Base-by-base conservation (phyloP, 2,797 vertebrate genomes). In the Micropoecilia bifurca region DNA sequence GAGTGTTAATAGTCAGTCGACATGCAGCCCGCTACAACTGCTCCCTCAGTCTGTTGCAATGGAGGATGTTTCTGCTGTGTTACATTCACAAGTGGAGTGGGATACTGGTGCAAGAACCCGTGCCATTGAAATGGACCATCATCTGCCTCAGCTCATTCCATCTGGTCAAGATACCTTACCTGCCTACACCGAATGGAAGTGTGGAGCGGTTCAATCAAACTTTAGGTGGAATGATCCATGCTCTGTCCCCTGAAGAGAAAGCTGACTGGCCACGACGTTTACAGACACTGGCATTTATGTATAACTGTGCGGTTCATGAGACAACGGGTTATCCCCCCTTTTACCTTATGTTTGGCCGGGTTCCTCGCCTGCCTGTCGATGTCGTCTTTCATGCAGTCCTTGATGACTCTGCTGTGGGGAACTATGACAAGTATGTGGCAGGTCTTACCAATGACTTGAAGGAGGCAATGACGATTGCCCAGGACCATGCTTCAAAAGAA, bases 391-490 rank as follows among this genome's bases (percentile, higher is more conserved):
- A 0, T 1, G 6, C 48, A 18, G 68, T 82, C 61, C 69, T 79
- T n/a, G 55, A 59, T 50, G 80, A 68, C 77, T 33, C 73, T 57
- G 33, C 48, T 74, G 41, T 63, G 45, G 36, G 39, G 41, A 53
- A 71, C 72, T 53, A 73, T 81, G 75, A 84, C 33, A 75, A 66
- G 7, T 77, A 79, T 77, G 77, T 80, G 1, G 36, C 25, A 0
- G 73, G 16, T 39, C 45, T 83, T 0, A 2, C 36, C 13, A 18
- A 6, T 14, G 50, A 57, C 12, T 25, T 57, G 36, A 74, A 74
- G 36, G 50, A 75, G 14, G 55, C 53, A 1, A 61, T 61, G 53
- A 12, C 12, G 2, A 61, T 59, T 28, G 53, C 39, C 20, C 53
- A 46, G 55, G 55, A 28, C 13, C 53, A 59, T 30, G 74, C n/a